phyloP scores from a whole-genome alignment of 2,888 invertebrate genomes.

The Trachelus tabidus region DNA sequence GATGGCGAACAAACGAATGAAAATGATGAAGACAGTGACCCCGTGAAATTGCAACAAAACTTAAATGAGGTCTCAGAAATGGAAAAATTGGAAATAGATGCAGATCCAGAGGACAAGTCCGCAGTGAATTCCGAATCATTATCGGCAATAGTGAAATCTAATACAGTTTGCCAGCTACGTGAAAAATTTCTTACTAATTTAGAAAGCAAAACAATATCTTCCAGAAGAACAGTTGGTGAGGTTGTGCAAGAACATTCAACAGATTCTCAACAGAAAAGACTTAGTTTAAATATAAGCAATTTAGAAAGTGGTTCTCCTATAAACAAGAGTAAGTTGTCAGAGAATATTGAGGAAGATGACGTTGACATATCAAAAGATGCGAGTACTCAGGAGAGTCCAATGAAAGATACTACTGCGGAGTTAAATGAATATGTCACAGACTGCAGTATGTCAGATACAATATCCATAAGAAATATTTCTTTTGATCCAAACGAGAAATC shows the following conservation, averaged over 20 bases:
- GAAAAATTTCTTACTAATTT: not conserved
- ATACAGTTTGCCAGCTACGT: not conserved
- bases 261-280: not conserved
- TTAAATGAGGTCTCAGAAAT: not conserved
- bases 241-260: not conserved
- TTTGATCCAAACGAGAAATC: not conserved
- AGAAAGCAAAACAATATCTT: not conserved
- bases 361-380: slow-evolving; percentile 7
- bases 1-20: not conserved
- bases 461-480: not conserved
- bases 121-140: not conserved
- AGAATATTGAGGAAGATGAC: not conserved
- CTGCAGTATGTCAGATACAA: not conserved
- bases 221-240: not conserved
- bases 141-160: not conserved
- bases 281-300: not conserved
- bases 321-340: not conserved
- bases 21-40: not conserved
- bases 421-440: not conserved
- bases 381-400: not conserved
- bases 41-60: not conserved
- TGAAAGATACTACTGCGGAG: not conserved
- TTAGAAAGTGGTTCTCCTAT: not conserved
- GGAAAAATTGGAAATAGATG: not conserved
- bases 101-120: not conserved